A percentile compares a stretch with the other conserved stretches of the same genome.
phyloP scores from a whole-genome alignment of 2,113 vertebrate species.

The Archilochus colubris region DNA sequence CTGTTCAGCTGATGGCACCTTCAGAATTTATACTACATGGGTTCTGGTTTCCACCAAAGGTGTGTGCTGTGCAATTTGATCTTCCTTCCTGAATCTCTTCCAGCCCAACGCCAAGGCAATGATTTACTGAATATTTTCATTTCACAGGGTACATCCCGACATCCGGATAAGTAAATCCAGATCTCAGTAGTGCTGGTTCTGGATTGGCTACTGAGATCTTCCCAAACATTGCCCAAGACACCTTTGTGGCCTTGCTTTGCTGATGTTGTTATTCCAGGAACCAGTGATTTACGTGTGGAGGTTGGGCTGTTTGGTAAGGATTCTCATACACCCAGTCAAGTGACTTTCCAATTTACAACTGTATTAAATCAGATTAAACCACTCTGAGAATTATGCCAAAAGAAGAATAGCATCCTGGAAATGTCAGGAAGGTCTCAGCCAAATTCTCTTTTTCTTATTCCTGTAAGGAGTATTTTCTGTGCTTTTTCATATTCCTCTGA shows the following conservation, averaged over 20 bases:
- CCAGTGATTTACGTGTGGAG: no score
- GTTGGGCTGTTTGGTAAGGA: conserved; percentile 30
- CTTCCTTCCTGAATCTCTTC: conserved; percentile 5
- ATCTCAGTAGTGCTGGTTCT: no score
- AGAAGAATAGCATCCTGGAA: background rate
- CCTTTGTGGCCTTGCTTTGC: no score
- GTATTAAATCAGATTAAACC: background rate
- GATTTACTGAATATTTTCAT: conserved; percentile 10
- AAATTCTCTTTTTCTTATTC: background rate
- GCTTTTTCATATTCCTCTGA: background rate
- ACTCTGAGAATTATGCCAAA: background rate
- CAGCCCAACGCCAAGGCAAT: conserved; percentile 35
- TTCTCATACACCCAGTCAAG: background rate
- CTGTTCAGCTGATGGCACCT: background rate
- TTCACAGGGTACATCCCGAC: no score
- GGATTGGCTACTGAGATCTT: no score
- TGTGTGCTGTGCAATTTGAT: conserved; percentile 28
- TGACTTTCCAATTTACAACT: no score
- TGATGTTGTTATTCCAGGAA: no score
- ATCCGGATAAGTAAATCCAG: no score
- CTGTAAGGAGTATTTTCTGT: background rate
- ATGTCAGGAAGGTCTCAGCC: background rate
- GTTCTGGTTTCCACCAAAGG: background rate
- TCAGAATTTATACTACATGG: conserved; percentile 25
- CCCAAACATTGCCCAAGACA: no score